Evolutionary conservation across 2,888 invertebrate genomes (phyloP), one percentile per base, ranked within the genome.

Genomic region (Odontocolon sp.): DNA sequence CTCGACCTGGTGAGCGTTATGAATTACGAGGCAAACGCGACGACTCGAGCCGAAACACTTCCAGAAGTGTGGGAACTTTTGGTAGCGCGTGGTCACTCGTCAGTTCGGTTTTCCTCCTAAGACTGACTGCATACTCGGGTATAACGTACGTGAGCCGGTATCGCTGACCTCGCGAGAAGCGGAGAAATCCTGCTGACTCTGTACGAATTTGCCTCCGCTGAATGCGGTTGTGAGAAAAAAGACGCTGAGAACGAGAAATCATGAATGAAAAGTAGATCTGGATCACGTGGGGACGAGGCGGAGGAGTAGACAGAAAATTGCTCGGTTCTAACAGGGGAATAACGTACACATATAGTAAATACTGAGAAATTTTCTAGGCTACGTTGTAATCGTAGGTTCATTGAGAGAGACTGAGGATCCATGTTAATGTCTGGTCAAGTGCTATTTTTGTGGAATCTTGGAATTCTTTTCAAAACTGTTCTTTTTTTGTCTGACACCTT

Each of bases 251-350:
- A 18, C n/a, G 14, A 54, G 45, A 36, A 61, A 36, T 56, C 64
- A 80, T 81, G 80, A 81, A 81, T 80, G 80, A 81, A 81, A 80
- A 81, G 76, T 77, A 79, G 80, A 77, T 72, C 59, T 69, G 42
- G 40, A 71, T 31, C 23, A 8, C 4, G 31, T 64, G 63, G n/a
- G 54, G 56, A 66, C 21, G 54, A 31, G 66, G 59, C 52, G 71
- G n/a, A 26, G n/a, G 36, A 47, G 38, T 47, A 61, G 68, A 76
- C 67, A 33, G 63, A 69, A 77, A 52, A 64, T 78, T 64, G 31
- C 42, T 26, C 28, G 45, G 33, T 26, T 42, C 33, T 45, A 57
- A 50, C 72, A 31, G 23, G 14, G 23, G 42, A 28, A 36, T 63
- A 57, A 56, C 64, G 69, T 64, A 33, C 42, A 6, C n/a, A 33